Evolutionary conservation across 2,113 vertebrate species (phyloP).

Genomic region (Ochotona princeps): DNA sequence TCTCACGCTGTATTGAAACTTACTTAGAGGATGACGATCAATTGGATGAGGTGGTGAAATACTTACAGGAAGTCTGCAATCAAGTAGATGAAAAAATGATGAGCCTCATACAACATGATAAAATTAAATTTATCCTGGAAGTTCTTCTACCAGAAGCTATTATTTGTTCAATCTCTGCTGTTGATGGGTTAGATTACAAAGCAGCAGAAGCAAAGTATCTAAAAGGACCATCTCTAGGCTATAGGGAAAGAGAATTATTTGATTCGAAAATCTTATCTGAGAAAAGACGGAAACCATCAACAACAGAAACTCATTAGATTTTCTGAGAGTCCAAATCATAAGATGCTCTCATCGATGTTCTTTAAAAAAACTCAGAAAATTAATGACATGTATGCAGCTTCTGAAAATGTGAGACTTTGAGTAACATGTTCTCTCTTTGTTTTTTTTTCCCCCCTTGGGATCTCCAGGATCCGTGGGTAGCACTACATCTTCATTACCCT

Average conservation of each 20-base stretch:
- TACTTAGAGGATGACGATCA: constrained; percentile 96
- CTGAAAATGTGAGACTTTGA: constrained; percentile 41
- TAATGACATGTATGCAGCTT: constrained; percentile 21
- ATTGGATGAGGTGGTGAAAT: constrained; percentile 90
- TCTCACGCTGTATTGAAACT: constrained; percentile 85
- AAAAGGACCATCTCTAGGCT: constrained; percentile 90
- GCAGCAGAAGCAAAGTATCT: constrained; percentile 94
- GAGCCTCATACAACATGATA: constrained; percentile 79
- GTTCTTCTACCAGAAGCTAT: constrained; percentile 97
- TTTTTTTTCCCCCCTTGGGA: not conserved
- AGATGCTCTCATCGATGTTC: not conserved
- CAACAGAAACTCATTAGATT: not conserved
- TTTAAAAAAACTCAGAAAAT: not conserved
- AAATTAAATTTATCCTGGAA: constrained; percentile 90
- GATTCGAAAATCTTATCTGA: constrained; percentile 84
- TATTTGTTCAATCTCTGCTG: constrained; percentile 93
- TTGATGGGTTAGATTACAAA: constrained; percentile 91
- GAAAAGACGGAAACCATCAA: constrained; percentile 70
- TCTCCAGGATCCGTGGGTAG: constrained; percentile 11
- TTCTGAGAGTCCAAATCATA: constrained; percentile 14
- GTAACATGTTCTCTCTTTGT: constrained; percentile 5
- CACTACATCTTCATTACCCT: constrained; percentile 57
- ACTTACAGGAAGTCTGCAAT: constrained; percentile 88
- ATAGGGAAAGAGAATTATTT: constrained; percentile 86
- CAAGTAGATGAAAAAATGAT: constrained; percentile 74